Evolutionary conservation across 2,113 vertebrate genomes (phyloP), one percentile per base, ranked within the genome.

Genomic region (Phalacrocorax carbo): DNA sequence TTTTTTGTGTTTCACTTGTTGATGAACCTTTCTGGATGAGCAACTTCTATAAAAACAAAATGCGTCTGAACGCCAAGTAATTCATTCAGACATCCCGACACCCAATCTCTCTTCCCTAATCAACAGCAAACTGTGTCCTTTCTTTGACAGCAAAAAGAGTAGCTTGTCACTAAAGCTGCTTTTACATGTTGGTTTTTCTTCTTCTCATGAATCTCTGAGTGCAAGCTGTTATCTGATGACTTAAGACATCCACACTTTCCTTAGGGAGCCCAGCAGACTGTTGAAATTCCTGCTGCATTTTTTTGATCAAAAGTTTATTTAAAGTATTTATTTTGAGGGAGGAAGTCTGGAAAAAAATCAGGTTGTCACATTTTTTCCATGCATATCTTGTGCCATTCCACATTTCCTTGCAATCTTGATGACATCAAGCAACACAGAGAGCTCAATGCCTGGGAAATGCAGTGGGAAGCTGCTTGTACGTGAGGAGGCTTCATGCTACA

Each of bases 391-490:
- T 92, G 77, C 88, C 83, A 86, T 48, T 93, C 38, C 58, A 3
- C 77, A 32, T 96, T 96, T 94, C 86, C 92, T 91, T 84, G 62
- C 38, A 85, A 22, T 87, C 82, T 51, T 5, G 88, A 83, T 81
- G 78, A 58, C 70, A 90, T 92, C 85, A 87, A 32, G 91, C 48
- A 90, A 55, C 90, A 52, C 2, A 0, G 70, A 40, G 78, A 44
- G 58, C 73, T 91, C 58, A 32, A 0, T 48, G 93, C 93, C 81
- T 95, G 94, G 96, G 93, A 97, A 96, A 70, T 22, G 54, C 71
- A n/a, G 73, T 2, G 36, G 95, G 93, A 95, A 91, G 91, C 66
- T 29, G 84, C 78, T 71, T 52, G 27, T 73, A 60, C 10, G 25
- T 65, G 90, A 54, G 91, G 46, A 88, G 75, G 57, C 77, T 69